Percentiles rank a stretch among this genome's conserved stretches.
Conservation (phyloP, 2,888 invertebrate species). For the Saturnia pavonia region DNA sequence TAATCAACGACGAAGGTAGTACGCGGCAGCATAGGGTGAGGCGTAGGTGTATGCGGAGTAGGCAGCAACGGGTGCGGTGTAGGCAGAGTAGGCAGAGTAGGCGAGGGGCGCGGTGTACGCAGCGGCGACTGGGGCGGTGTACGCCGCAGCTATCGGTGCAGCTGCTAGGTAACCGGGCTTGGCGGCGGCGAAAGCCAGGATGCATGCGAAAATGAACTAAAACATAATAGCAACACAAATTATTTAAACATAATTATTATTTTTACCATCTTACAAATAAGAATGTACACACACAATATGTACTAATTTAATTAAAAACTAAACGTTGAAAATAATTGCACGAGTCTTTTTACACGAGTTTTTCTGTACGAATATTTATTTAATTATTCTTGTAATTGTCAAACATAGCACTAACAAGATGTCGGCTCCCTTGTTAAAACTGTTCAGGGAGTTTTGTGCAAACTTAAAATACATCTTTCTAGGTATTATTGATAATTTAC, state of each 20-base stretch:
- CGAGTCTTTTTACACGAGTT: no score
- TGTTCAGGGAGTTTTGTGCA: no score
- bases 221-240: constrained; percentile 28
- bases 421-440: no score
- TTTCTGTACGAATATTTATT: no score
- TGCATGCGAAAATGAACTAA: constrained; percentile 61
- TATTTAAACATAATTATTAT: no score
- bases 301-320: no score
- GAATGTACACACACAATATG: no score
- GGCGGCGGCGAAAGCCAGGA: constrained; percentile 60
- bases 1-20: constrained; percentile 43
- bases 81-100: constrained; percentile 52
- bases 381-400: no score
- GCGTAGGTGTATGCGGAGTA: constrained; percentile 58
- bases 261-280: neutral
- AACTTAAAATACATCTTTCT: no score
- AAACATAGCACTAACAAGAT: no score
- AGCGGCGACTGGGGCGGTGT: constrained; percentile 43
- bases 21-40: constrained; percentile 53
- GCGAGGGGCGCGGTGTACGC: constrained; percentile 56
- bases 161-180: constrained; percentile 47
- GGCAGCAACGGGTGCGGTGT: constrained; percentile 40
- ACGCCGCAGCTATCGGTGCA: constrained; percentile 49
- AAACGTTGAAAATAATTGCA: no score
- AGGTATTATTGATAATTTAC: no score